A percentile compares a stretch with the other conserved stretches of the same genome.
These are phyloP conservation scores for Hydrolagus affinis DNA, from an alignment of 2,113 vertebrate species.

Conservation along the genomic window DNA sequence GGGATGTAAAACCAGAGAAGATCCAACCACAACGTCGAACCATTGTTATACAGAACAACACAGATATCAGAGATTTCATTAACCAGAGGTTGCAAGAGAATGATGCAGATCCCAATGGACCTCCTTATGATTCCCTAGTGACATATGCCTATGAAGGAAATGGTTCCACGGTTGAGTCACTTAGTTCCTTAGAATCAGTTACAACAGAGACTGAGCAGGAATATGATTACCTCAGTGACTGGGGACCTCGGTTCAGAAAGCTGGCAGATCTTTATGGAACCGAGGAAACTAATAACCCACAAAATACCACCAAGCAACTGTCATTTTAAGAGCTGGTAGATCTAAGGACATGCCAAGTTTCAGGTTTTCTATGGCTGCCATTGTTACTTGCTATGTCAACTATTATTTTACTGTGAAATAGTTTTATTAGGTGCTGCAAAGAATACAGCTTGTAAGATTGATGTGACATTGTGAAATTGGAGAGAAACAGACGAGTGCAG, in stretches of 20 bases:
- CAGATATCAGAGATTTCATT: constrained; percentile 88
- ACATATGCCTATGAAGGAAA: constrained; percentile 92
- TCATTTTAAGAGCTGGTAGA: neutral
- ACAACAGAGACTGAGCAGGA: constrained; percentile 72
- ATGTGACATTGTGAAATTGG: constrained; percentile 23
- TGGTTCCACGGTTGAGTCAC: constrained; percentile 82
- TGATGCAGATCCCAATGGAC: constrained; percentile 74
- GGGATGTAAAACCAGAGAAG: constrained; percentile 85
- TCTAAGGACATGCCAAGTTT: constrained; percentile 16
- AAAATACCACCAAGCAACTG: constrained; percentile 4
- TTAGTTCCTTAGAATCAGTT: constrained; percentile 85
- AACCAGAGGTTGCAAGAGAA: constrained; percentile 77
- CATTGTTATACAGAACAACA: constrained; percentile 52
- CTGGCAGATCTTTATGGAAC: constrained; percentile 89
- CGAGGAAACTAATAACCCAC: constrained; percentile 52
- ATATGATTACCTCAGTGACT: constrained; percentile 84
- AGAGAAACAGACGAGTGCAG: constrained; percentile 2
- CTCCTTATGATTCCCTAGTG: constrained; percentile 90
- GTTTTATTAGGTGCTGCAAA: constrained; percentile 26
- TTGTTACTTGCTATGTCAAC: constrained; percentile 28
- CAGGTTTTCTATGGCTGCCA: constrained; percentile 14
- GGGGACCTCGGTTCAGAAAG: constrained; percentile 92
- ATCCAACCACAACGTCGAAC: constrained; percentile 54
- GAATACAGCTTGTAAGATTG: constrained; percentile 19
- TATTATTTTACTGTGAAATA: constrained; percentile 31